Evolutionary conservation across 1,140 invertebrate species (phyloP).

Genomic region (Apolygus lucorum): DNA sequence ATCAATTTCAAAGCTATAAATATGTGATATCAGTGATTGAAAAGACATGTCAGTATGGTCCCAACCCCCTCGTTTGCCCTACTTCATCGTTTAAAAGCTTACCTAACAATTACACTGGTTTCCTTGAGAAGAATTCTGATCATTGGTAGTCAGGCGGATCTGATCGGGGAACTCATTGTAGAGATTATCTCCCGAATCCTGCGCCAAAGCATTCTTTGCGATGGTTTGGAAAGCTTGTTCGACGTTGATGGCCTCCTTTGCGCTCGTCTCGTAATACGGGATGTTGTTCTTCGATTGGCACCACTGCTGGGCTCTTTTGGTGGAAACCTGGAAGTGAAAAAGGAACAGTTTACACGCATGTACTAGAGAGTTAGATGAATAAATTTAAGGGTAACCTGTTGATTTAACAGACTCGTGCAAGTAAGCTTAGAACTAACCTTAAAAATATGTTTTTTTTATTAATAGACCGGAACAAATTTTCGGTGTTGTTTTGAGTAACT

Average conservation of each 20-base stretch:
- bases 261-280: constrained; percentile 97
- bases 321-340: constrained; percentile 58
- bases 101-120: constrained; percentile 2
- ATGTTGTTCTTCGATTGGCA: constrained; percentile 97
- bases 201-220: constrained; percentile 88
- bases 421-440: too few relatives aligned
- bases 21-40: background rate
- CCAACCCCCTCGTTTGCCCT: too few relatives aligned
- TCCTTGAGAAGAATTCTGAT: constrained; percentile 46
- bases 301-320: constrained; percentile 95
- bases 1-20: background rate
- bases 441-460: too few relatives aligned
- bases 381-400: too few relatives aligned
- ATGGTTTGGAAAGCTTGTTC: constrained; percentile 98
- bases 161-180: constrained; percentile 97
- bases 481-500: too few relatives aligned
- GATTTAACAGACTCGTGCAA: too few relatives aligned
- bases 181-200: constrained; percentile 66
- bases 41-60: background rate
- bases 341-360: background rate
- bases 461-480: constrained; percentile 1
- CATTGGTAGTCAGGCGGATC: constrained; percentile 69
- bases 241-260: constrained; percentile 96
- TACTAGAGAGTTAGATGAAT: too few relatives aligned
- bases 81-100: background rate